Conservation (phyloP, 2,113 vertebrate genomes). For the Gasterosteus aculeatus region DNA sequence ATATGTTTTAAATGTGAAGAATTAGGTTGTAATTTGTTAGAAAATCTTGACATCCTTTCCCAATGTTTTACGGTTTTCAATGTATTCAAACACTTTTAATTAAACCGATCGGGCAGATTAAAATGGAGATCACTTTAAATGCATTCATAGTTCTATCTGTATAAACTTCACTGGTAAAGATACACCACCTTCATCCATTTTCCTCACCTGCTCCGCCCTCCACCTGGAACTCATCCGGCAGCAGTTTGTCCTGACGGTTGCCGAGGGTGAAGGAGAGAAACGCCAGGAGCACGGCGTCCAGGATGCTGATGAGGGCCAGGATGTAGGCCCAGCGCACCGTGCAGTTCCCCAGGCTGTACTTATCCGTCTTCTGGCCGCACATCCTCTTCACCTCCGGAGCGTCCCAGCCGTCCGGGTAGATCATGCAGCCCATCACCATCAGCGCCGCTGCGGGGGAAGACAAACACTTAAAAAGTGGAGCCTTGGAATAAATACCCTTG, state of each 20-base stretch:
- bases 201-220: constrained; percentile 80
- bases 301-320: constrained; percentile 94
- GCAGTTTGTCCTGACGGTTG: constrained; percentile 93
- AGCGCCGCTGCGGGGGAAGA: constrained; percentile 81
- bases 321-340: constrained; percentile 98
- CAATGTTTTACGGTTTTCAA: background rate
- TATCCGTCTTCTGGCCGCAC: constrained; percentile 92
- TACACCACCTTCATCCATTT: background rate
- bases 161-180: background rate
- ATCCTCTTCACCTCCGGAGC: constrained; percentile 88
- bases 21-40: background rate
- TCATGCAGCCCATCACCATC: constrained; percentile 93
- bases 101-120: background rate
- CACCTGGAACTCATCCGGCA: constrained; percentile 92
- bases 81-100: background rate
- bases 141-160: background rate
- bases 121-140: background rate
- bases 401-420: constrained; percentile 98
- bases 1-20: background rate
- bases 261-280: constrained; percentile 94
- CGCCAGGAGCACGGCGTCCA: constrained; percentile 91
- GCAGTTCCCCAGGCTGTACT: constrained; percentile 93
- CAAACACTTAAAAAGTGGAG: constrained; percentile 6
- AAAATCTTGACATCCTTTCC: background rate
- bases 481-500: constrained; percentile 25